phyloP scores from a whole-genome alignment of 2,888 invertebrate species.

The Lucinisca nassula region DNA sequence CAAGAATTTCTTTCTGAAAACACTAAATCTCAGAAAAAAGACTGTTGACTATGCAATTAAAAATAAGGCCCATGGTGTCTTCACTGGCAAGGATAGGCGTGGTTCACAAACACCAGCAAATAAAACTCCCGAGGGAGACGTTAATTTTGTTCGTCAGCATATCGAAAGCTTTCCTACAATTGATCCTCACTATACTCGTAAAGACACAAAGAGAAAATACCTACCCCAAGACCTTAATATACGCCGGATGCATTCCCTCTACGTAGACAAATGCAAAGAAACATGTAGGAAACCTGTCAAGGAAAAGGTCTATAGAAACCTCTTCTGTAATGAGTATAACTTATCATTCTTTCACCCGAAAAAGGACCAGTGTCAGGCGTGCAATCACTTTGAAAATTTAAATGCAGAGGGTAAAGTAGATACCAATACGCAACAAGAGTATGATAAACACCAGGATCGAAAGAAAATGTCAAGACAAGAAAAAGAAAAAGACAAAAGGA shows the following conservation, averaged over 20 bases:
- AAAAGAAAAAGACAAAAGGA: constrained; percentile 31
- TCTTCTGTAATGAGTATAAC: constrained; percentile 34
- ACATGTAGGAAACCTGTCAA: background rate
- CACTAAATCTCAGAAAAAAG: constrained; percentile 64
- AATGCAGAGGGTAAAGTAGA: constrained; percentile 11
- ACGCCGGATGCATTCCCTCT: constrained; percentile 26
- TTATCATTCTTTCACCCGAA: constrained; percentile 26
- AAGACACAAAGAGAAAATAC: constrained; percentile 27
- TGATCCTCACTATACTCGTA: constrained; percentile 27
- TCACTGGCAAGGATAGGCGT: constrained; percentile 62
- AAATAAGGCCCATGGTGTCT: constrained; percentile 59
- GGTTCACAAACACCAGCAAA: constrained; percentile 64
- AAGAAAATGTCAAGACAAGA: constrained; percentile 17
- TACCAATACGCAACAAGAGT: constrained; percentile 12
- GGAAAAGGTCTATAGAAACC: constrained; percentile 6
- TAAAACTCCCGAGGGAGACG: constrained; percentile 38
- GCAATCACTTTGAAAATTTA: constrained; percentile 19
- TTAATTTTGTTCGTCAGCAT: constrained; percentile 47
- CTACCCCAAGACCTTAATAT: constrained; percentile 21
- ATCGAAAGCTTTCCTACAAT: constrained; percentile 33
- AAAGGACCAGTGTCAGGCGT: constrained; percentile 34
- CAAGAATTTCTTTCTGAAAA: constrained; percentile 63
- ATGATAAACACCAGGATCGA: constrained; percentile 21
- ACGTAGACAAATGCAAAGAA: constrained; percentile 15
- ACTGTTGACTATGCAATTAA: constrained; percentile 63